Evolutionary conservation across 2,113 vertebrate genomes (phyloP).

Genomic region (Megaleporinus macrocephalus): DNA sequence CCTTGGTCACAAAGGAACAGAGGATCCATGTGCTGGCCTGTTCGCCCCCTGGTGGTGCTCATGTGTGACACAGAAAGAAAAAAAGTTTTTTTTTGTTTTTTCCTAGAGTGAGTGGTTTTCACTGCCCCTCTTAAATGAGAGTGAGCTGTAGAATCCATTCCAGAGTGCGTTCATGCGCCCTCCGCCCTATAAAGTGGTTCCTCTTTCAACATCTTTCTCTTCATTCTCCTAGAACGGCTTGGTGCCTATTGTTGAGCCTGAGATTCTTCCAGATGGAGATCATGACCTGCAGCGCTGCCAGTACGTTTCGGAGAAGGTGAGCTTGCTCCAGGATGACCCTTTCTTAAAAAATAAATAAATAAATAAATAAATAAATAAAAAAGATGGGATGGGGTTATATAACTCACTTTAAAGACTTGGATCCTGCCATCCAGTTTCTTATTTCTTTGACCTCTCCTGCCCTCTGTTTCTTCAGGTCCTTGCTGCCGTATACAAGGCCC

Average conservation of each 20-base stretch:
- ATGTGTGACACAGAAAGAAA: not conserved
- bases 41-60: not conserved
- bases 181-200: not conserved
- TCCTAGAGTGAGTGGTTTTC: no score
- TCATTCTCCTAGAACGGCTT: constrained; percentile 82
- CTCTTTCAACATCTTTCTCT: not conserved
- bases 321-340: not conserved
- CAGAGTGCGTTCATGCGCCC: not conserved
- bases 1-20: no score
- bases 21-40: not conserved
- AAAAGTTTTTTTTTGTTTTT: no score
- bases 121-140: not conserved
- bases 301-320: constrained; percentile 92
- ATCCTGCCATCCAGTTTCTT: no score
- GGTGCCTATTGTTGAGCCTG: constrained; percentile 96
- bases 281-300: constrained; percentile 93
- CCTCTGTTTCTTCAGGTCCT: constrained; percentile 82
- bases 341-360: no score
- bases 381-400: not conserved
- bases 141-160: not conserved
- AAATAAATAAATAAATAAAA: no score
- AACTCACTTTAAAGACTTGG: not conserved
- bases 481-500: constrained; percentile 92
- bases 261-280: constrained; percentile 91
- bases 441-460: not conserved